These are phyloP conservation scores for Caretta caretta DNA, from an alignment of 2,113 vertebrate species.

Conservation along the genomic window DNA sequence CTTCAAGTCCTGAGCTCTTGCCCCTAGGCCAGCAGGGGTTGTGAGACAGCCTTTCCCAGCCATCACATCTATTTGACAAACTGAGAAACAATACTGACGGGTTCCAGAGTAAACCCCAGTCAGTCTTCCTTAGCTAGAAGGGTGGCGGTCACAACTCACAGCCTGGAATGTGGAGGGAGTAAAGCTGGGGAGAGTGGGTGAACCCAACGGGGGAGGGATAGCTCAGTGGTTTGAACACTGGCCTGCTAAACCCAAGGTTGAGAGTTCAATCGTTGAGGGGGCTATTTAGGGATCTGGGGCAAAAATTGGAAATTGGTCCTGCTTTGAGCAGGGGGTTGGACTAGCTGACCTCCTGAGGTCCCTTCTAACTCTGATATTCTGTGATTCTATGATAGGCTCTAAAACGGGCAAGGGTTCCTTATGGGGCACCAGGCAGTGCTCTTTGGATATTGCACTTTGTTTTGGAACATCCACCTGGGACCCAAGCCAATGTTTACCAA, in stretches of 20 bases:
- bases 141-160: fast-evolving
- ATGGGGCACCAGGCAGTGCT: not conserved
- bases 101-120: not conserved
- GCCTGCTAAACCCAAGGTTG: no score
- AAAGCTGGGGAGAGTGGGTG: not conserved
- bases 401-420: not conserved
- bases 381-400: not conserved
- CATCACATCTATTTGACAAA: not conserved
- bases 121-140: not conserved
- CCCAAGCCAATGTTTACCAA: not conserved
- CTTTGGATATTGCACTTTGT: not conserved
- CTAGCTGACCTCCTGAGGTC: no score
- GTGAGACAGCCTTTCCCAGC: not conserved
- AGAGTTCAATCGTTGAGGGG: no score
- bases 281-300: no score
- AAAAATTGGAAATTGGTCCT: no score
- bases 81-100: not conserved
- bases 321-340: no score
- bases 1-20: not conserved
- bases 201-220: no score
- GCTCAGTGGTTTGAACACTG: no score
- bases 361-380: no score
- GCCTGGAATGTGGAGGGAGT: fast-evolving
- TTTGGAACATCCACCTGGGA: not conserved
- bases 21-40: fast-evolving